Evolutionary conservation across 2,797 vertebrate species (phyloP).

Genomic region (Cryptoprocta ferox): DNA sequence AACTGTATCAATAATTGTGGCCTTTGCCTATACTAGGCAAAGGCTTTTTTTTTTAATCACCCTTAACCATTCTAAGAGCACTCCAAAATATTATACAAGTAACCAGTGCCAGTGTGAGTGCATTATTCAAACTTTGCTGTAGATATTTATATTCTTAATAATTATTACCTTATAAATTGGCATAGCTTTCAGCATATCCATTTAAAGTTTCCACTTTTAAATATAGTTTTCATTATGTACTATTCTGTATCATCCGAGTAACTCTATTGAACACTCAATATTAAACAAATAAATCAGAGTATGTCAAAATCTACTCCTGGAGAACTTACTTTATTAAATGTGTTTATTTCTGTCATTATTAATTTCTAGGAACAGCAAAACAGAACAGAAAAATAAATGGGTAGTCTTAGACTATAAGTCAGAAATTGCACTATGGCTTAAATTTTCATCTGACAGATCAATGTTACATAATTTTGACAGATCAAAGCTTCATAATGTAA

Average conservation of each 20-base stretch:
- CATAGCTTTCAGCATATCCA: not conserved
- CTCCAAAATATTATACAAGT: constrained; percentile 8
- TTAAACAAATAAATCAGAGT: constrained; percentile 66
- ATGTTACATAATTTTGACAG: not conserved
- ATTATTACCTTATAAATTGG: not conserved
- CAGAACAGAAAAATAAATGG: constrained; percentile 50
- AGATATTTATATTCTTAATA: not conserved
- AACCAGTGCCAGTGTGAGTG: not conserved
- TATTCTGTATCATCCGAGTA: not conserved
- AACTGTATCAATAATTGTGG: not conserved
- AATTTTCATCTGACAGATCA: constrained; percentile 54
- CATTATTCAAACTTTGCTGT: not conserved
- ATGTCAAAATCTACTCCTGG: constrained; percentile 35
- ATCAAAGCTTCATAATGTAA: not conserved
- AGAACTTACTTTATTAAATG: constrained; percentile 55
- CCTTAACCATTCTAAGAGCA: not conserved
- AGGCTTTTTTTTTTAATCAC: not conserved
- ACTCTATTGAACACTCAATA: not conserved
- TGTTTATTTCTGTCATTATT: constrained; percentile 60
- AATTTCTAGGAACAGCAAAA: constrained; percentile 53
- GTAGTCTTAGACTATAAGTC: not conserved
- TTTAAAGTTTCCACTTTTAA: constrained; percentile 8
- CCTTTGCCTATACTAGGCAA: not conserved
- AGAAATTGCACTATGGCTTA: constrained; percentile 32
- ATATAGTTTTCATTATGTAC: not conserved